Base-by-base conservation (phyloP, 2,888 invertebrate genomes). In the Hirtodrosophila duncani region DNA sequence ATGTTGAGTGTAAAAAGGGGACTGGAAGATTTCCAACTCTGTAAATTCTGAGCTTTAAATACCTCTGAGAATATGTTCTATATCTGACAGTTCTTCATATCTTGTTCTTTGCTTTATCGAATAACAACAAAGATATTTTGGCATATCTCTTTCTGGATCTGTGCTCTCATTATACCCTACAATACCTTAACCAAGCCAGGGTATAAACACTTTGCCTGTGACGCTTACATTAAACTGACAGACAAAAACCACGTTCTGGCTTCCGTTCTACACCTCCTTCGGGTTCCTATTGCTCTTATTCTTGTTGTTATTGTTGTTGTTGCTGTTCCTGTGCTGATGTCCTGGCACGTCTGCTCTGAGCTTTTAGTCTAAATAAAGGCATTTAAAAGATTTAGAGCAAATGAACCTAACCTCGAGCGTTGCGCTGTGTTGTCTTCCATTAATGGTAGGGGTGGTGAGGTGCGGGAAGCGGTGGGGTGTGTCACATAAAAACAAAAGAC, bases 341-440 rank as follows among this genome's bases (percentile, higher is more conserved):
- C 36, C 52, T 23, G 79, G 65, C 81, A 72, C 72, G 72, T 72
- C 72, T 72, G 72, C 71, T 79, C 63, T 60, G 55, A 72, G 72
- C 82, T 72, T 81, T 72, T 72, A 72, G 72, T 75, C 82, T 70
- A 74, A 82, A 82, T 75, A 81, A 75, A 75, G 75, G 82, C 81
- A 81, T 75, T 75, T 82, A 75, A 82, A 78, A 82, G 82, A 77
- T 81, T 82, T 82, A 82, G 82, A 80, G 60, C 66, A 81, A 77
- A 77, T 81, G 78, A 78, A 77, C 79, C 78, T 78, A 80, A 80
- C 79, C 75, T 72, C 81, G 67, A 80, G 53, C 82, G 72, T 71
- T 64, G 64, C 44, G 60, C 33, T n/a, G n/a, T n/a, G n/a, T n/a
- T n/a, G 70, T 65, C 57, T 58, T 66, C 65, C 69, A 69, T 69